A percentile compares a stretch with the other conserved stretches of the same genome.
phyloP scores from a whole-genome alignment of 1,140 invertebrate species.

The Holcopasites calliopsidis region DNA sequence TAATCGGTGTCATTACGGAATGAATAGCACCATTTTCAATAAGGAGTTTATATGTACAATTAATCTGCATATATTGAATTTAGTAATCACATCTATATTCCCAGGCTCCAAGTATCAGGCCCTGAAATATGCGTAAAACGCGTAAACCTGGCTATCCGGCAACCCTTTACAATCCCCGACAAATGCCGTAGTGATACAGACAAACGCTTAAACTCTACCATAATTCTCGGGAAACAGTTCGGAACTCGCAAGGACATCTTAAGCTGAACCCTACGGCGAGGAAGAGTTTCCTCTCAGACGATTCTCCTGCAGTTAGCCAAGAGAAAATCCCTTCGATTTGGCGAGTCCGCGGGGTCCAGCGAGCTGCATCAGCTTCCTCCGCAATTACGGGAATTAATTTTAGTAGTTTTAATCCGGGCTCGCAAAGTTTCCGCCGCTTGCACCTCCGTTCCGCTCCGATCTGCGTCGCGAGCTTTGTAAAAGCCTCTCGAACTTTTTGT shows the following conservation, averaged over 20 bases:
- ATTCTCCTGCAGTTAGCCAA: background rate
- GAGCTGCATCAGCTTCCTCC: constrained; percentile 53
- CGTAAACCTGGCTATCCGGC: no score
- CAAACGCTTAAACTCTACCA: no score
- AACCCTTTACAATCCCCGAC: no score
- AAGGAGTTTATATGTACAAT: no score
- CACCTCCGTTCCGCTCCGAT: constrained; percentile 43
- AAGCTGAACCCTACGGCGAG: background rate
- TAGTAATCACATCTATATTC: no score
- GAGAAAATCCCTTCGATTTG: constrained; percentile 12
- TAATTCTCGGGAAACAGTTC: background rate
- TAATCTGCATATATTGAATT: no score
- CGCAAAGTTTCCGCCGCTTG: constrained; percentile 62
- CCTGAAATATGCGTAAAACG: no score
- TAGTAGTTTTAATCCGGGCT: constrained; percentile 68
- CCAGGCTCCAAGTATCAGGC: no score
- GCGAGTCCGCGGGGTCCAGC: constrained; percentile 1
- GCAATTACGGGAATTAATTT: constrained; percentile 74
- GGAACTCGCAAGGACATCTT: background rate
- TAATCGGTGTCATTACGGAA: no score
- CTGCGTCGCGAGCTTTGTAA: constrained; percentile 45
- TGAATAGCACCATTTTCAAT: no score
- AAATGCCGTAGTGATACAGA: no score
- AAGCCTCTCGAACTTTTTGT: constrained; percentile 59
- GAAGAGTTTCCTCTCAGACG: background rate